These are phyloP conservation scores for Silurus glanis DNA, from an alignment of 2,113 vertebrate genomes.

Conservation along the genomic window DNA sequence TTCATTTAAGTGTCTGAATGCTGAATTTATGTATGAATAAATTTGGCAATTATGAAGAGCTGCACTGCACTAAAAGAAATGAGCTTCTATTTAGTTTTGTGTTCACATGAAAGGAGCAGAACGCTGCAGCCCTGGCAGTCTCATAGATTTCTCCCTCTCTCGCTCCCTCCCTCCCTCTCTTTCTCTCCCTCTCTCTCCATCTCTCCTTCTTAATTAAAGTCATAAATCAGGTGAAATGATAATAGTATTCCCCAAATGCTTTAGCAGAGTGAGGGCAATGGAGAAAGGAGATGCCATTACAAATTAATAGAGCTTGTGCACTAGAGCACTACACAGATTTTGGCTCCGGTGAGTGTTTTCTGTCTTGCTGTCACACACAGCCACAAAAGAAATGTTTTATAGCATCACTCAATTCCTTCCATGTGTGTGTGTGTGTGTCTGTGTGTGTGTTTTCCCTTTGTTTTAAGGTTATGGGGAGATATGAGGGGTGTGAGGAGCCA, in stretches of 20 bases:
- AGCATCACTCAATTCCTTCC: not conserved
- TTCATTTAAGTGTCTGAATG: not conserved
- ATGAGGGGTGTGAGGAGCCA: not conserved
- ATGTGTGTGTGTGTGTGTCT: not conserved
- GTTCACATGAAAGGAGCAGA: conserved; percentile 16
- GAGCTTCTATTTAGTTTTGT: conserved; percentile 19
- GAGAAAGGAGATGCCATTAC: conserved; percentile 37
- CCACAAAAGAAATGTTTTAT: conserved; percentile 6
- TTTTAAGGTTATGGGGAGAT: not conserved
- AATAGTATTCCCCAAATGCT: conserved; percentile 41
- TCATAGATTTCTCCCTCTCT: conserved; percentile 15
- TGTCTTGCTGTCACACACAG: conserved; percentile 19
- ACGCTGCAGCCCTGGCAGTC: conserved; percentile 10
- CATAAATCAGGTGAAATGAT: conserved; percentile 52
- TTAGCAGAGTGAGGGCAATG: not conserved
- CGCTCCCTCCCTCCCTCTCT: not conserved
- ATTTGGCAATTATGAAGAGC: not conserved
- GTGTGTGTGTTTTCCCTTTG: not conserved
- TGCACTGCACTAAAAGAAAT: conserved; percentile 16
- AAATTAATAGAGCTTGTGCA: conserved; percentile 31
- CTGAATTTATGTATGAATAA: not conserved
- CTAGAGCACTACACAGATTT: conserved; percentile 21
- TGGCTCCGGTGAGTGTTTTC: not conserved
- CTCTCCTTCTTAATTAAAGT: conserved; percentile 48
- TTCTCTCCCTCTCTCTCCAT: conserved; percentile 12